These are phyloP conservation scores for Drosophila atripex DNA, from an alignment of 2,888 invertebrate species.

Conservation along the genomic window DNA sequence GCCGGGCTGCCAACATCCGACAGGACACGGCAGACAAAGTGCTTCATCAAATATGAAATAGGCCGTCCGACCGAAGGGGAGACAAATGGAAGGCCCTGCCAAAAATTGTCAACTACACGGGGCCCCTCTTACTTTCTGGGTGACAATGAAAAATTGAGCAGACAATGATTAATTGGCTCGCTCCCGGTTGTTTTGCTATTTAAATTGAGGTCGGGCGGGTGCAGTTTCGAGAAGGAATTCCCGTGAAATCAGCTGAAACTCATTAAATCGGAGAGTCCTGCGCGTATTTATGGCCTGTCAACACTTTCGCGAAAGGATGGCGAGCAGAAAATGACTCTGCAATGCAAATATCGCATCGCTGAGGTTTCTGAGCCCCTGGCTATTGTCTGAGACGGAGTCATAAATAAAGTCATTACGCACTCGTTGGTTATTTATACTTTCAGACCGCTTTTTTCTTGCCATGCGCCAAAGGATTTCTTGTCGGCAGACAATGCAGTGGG, in stretches of 20 bases:
- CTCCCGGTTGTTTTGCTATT: conserved; percentile 51
- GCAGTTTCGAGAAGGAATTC: conserved; percentile 20
- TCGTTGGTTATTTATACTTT: conserved; percentile 17
- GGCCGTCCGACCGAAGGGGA: conserved; percentile 7
- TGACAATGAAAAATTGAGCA: conserved; percentile 60
- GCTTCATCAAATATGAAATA: conserved; percentile 74
- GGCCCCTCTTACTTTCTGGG: conserved; percentile 12
- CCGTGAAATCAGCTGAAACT: conserved; percentile 52
- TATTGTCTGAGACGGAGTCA: conserved; percentile 59
- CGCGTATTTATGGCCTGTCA: conserved; percentile 65
- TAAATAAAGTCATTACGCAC: conserved; percentile 79
- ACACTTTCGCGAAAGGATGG: conserved; percentile 47
- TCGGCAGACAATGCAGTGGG: conserved; percentile 46
- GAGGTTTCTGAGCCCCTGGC: conserved; percentile 36
- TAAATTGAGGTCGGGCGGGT: conserved; percentile 45
- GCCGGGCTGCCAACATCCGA: neutral
- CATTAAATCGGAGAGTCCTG: conserved; percentile 60
- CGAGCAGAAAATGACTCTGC: conserved; percentile 42
- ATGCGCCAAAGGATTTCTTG: conserved; percentile 42
- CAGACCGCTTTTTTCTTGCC: conserved; percentile 14
- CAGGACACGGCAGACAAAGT: conserved; percentile 52
- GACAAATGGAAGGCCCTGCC: conserved; percentile 8
- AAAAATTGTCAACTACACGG: conserved; percentile 39
- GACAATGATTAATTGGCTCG: conserved; percentile 75
- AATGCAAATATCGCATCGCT: conserved; percentile 57